phyloP scores from a whole-genome alignment of 1,140 invertebrate genomes.

The Daktulosphaira vitifoliae region DNA sequence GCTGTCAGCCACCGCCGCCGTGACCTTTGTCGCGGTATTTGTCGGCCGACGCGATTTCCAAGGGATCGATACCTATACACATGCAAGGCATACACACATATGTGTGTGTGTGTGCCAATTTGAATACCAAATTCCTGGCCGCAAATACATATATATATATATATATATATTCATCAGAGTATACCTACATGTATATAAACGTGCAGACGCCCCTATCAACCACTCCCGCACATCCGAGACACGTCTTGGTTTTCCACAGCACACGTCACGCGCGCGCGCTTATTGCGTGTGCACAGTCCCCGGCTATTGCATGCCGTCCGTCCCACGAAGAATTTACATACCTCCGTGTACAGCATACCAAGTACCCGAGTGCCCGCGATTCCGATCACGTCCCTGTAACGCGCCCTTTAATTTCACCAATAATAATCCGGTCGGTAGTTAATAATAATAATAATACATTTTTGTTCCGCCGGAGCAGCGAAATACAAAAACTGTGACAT shows the following conservation, averaged over 20 bases:
- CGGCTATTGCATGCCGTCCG: neutral
- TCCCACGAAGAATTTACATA: neutral
- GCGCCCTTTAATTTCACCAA: conserved; percentile 30
- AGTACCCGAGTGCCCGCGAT: neutral
- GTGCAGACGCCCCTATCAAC: neutral
- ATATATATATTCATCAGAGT: too few relatives aligned
- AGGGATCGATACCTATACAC: conserved; percentile 23
- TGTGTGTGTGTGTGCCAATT: too few relatives aligned
- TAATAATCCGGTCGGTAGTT: conserved; percentile 10
- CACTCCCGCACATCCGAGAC: neutral
- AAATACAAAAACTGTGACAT: conserved; percentile 15
- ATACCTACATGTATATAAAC: too few relatives aligned
- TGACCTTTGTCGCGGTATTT: conserved; percentile 27
- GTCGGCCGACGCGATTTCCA: conserved; percentile 15
- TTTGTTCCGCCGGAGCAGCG: neutral
- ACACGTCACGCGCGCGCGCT: neutral
- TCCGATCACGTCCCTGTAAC: conserved; percentile 28
- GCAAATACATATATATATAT: too few relatives aligned
- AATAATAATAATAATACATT: conserved; percentile 5
- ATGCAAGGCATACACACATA: neutral
- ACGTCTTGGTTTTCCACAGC: too few relatives aligned
- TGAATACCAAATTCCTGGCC: conserved; percentile 22
- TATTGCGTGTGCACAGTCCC: neutral
- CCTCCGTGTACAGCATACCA: neutral
- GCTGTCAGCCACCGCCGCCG: neutral